Conservation (phyloP, 2,888 invertebrate genomes). For the Trichogramma dendrolimi region DNA sequence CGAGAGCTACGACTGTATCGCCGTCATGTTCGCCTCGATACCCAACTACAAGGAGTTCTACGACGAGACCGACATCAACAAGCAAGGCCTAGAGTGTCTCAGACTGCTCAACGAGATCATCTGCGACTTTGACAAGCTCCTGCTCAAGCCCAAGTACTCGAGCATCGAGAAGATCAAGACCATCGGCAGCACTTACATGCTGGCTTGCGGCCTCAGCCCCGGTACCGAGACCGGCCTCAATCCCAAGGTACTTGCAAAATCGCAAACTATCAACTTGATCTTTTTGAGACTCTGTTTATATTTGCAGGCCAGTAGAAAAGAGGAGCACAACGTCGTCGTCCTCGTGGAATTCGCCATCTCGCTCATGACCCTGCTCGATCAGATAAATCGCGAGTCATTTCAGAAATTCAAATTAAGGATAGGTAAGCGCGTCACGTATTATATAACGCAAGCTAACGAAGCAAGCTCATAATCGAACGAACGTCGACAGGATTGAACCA, state of each 20-base stretch:
- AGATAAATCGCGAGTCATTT: constrained; percentile 94
- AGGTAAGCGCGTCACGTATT: constrained; percentile 59
- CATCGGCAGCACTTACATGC: constrained; percentile 97
- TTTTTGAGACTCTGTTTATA: too few relatives aligned
- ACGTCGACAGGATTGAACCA: constrained; percentile 69
- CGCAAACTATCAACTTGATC: too few relatives aligned
- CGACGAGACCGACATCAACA: constrained; percentile 93
- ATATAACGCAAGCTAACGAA: background rate
- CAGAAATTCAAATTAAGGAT: constrained; percentile 92
- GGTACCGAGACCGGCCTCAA: constrained; percentile 50
- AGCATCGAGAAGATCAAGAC: constrained; percentile 98
- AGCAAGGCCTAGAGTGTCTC: constrained; percentile 91
- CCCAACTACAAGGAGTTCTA: constrained; percentile 98
- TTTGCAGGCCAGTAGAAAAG: constrained; percentile 52
- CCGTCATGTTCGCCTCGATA: constrained; percentile 97
- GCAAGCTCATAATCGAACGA: background rate
- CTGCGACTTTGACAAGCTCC: constrained; percentile 94
- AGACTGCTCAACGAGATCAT: constrained; percentile 94
- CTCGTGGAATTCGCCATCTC: constrained; percentile 93
- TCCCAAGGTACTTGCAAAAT: too few relatives aligned
- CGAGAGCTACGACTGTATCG: constrained; percentile 87
- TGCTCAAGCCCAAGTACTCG: constrained; percentile 90
- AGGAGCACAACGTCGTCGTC: constrained; percentile 82
- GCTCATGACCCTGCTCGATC: constrained; percentile 86
- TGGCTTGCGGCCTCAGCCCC: constrained; percentile 87